A percentile compares a stretch with the other conserved stretches of the same genome.
phyloP scores from a whole-genome alignment of 2,113 vertebrate species.

The Zapornia atra region DNA sequence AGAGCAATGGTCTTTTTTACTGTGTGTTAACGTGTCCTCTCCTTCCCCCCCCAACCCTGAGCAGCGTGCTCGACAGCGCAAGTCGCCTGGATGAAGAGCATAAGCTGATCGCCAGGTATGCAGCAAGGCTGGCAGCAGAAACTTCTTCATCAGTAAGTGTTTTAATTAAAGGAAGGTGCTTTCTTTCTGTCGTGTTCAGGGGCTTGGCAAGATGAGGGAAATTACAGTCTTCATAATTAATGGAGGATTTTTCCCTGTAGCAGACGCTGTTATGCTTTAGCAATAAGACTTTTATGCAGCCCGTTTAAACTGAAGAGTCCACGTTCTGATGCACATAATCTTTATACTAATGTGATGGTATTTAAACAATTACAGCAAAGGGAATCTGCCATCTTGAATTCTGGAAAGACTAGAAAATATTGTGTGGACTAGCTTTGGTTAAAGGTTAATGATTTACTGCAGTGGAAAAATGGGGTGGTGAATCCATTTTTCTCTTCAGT shows the following conservation, averaged over 20 bases:
- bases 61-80: conserved; percentile 90
- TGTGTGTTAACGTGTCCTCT: not conserved
- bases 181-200: not conserved
- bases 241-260: conserved; percentile 12
- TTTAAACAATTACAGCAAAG: conserved; percentile 46
- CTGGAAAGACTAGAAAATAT: conserved; percentile 12
- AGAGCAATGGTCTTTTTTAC: not conserved
- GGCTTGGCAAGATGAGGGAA: conserved; percentile 25
- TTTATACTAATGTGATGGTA: conserved; percentile 23
- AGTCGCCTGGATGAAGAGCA: conserved; percentile 96
- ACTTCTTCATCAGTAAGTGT: conserved; percentile 88
- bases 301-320: conserved; percentile 13
- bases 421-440: conserved; percentile 5
- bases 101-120: conserved; percentile 96
- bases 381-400: conserved; percentile 18
- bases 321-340: conserved; percentile 14
- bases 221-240: conserved; percentile 22
- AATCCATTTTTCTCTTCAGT: conserved; percentile 15
- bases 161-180: conserved; percentile 32
- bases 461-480: not conserved
- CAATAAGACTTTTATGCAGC: conserved; percentile 6
- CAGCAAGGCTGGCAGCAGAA: conserved; percentile 95
- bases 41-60: not conserved
- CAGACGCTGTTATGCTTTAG: not conserved
- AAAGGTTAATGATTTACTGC: conserved; percentile 43